Conservation (phyloP, 2,888 invertebrate genomes). For the Brenthis ino region DNA sequence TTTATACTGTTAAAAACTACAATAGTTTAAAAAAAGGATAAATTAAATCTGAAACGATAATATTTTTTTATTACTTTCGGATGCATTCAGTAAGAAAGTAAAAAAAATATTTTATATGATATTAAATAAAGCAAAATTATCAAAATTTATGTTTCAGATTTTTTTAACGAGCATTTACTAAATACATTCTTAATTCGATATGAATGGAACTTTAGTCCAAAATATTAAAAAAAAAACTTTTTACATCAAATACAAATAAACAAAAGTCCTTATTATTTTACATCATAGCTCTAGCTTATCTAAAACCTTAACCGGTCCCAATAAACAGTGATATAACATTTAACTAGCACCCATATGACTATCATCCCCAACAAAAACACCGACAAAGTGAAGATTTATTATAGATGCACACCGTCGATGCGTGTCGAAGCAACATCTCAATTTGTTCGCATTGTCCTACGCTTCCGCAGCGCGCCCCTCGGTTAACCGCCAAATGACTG, state of each 20-base stretch:
- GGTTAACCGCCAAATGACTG: slow-evolving; percentile 30
- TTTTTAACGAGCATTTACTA: too few relatives aligned
- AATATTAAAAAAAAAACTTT: too few relatives aligned
- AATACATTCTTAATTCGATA: too few relatives aligned
- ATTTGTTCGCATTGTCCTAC: slow-evolving; percentile 69
- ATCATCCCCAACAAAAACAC: slow-evolving; percentile 22
- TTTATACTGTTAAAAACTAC: slow-evolving; percentile 6
- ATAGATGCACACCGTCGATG: slow-evolving; percentile 48
- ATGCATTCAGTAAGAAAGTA: too few relatives aligned
- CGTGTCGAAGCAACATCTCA: slow-evolving; percentile 73
- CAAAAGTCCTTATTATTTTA: too few relatives aligned
- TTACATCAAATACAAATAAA: too few relatives aligned
- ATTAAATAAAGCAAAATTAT: too few relatives aligned
- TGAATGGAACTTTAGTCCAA: too few relatives aligned
- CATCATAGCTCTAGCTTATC: too few relatives aligned
- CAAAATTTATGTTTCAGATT: too few relatives aligned
- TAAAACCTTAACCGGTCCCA: neutral
- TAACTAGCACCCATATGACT: slow-evolving; percentile 14
- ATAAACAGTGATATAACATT: slow-evolving; percentile 7
- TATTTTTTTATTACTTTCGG: neutral
- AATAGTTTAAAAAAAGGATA: neutral
- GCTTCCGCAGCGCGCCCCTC: slow-evolving; percentile 49
- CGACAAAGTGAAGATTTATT: slow-evolving; percentile 31
- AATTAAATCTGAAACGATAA: neutral
- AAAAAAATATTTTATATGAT: too few relatives aligned